Base-by-base conservation (phyloP, 2,113 vertebrate genomes). In the Choloepus hoffmanni region DNA sequence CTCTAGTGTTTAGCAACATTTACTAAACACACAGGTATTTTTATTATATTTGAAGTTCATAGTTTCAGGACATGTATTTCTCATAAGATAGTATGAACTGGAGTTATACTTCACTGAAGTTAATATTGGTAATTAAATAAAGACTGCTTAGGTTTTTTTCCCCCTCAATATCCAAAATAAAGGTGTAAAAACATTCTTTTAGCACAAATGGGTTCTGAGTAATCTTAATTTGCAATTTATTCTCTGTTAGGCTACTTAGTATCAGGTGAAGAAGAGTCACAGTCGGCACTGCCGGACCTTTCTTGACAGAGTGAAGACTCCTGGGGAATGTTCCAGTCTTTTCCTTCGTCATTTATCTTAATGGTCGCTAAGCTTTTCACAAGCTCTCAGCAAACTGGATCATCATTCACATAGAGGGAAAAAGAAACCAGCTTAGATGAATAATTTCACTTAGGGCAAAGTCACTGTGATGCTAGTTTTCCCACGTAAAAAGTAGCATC, bases 21-120 rank as follows among this genome's bases (percentile, higher is more conserved):
- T 48, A 50, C 68, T 67, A 58, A 85, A 72, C 43, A 91, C 10
- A 11, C 2, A 7, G 68, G 26, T 30, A n/a, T 72, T 72, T 91
- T 90, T 84, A 78, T 40, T 45, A n/a, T 85, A 90, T 78, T 95
- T 86, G 33, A 88, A 96, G 87, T 68, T 96, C 68, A 87, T 79
- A 91, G 84, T 94, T 87, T 95, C 45, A 55, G 81, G 85, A 85
- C 16, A 85, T 13, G 36, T 26, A 82, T 95, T 94, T 76, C 63
- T 93, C 78, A 67, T 36, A 77, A 90, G 91, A 78, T 95, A 95
- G 53, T 73, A 88, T 19, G 33, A 92, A 74, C 83, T 86, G 53
- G n/a, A 95, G 73, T 90, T 88, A 36, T 67, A 33, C 48, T 93
- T 92, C 67, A 78, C 95, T 97, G 96, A 88, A 88, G 77, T 96